Evolutionary conservation across 2,113 vertebrate genomes (phyloP).

Genomic region (Crotalus tigris): DNA sequence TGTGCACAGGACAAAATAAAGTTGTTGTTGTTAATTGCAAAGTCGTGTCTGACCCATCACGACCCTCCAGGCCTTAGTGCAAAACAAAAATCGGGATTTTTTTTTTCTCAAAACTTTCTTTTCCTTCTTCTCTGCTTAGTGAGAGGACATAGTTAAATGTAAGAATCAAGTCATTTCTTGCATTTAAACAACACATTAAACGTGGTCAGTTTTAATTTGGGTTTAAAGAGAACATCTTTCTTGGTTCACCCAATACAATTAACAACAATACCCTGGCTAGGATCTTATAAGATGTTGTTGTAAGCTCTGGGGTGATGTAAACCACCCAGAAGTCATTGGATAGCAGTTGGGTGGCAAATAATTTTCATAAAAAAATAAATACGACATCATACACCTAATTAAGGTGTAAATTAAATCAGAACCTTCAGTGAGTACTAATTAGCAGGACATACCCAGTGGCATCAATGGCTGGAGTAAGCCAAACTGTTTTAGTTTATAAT

Average conservation of each 20-base stretch:
- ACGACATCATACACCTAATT: neutral
- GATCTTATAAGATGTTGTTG: neutral
- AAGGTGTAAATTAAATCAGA: neutral
- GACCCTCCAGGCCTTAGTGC: neutral
- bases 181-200: neutral
- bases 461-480: neutral
- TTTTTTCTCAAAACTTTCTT: neutral
- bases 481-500: neutral
- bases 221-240: neutral
- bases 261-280: neutral
- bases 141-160: neutral
- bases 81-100: neutral
- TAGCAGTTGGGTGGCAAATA: neutral
- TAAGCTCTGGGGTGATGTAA: neutral
- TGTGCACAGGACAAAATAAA: neutral
- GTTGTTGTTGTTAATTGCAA: too few relatives aligned
- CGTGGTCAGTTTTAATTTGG: neutral
- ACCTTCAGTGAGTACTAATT: neutral
- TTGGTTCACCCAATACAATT: neutral
- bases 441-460: neutral
- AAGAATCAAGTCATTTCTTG: neutral
- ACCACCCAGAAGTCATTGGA: neutral
- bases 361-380: neutral
- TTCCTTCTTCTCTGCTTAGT: neutral
- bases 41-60: too few relatives aligned